phyloP scores from a whole-genome alignment of 1,140 invertebrate genomes.

The Bombus balteatus region DNA sequence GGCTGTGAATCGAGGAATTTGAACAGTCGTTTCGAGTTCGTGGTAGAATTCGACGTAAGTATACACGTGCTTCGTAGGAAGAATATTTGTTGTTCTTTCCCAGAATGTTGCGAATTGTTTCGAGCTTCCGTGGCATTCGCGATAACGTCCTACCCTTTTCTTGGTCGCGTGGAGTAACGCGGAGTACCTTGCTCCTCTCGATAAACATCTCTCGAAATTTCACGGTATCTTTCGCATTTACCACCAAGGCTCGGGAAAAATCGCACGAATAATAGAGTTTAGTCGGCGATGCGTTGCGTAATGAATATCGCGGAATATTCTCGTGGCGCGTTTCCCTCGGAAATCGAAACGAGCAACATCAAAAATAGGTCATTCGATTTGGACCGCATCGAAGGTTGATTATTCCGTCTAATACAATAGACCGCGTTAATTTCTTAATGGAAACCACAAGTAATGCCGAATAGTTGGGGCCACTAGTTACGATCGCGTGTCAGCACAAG shows the following conservation, averaged over 20 bases:
- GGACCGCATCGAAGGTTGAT: constrained; percentile 25
- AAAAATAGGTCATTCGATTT: constrained; percentile 42
- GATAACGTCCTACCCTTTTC: background rate
- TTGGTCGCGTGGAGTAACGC: too few species aligned
- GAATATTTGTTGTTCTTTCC: constrained; percentile 15
- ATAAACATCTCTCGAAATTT: too few species aligned
- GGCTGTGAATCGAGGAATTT: background rate
- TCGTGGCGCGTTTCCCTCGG: background rate
- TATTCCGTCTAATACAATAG: constrained; percentile 46
- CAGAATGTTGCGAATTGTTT: constrained; percentile 17
- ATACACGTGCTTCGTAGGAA: background rate
- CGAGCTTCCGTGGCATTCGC: background rate
- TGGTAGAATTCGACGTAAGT: background rate
- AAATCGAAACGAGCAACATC: background rate
- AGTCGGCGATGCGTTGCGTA: background rate
- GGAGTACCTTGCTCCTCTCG: background rate
- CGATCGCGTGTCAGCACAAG: constrained; percentile 73
- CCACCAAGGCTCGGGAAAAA: background rate
- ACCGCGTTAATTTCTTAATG: constrained; percentile 63
- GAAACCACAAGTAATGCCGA: constrained; percentile 77
- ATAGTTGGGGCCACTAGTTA: constrained; percentile 71
- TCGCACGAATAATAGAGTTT: background rate
- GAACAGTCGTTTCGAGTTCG: background rate
- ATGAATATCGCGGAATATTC: background rate
- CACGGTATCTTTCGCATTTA: background rate